Conservation (phyloP, 2,888 invertebrate species). For the Yponomeuta plumbellus region DNA sequence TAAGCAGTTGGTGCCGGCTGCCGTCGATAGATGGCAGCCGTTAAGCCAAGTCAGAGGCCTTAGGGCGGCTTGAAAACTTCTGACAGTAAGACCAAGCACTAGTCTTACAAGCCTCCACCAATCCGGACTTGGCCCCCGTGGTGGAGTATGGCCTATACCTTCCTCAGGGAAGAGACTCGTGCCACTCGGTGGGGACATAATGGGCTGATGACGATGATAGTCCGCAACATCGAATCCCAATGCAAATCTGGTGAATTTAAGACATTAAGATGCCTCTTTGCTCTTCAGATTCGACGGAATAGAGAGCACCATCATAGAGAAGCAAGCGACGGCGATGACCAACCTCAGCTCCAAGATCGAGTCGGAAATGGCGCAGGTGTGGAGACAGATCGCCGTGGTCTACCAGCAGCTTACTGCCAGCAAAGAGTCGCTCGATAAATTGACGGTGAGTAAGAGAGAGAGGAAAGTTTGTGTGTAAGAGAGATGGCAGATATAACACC, state of each 20-base stretch:
- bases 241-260: neutral
- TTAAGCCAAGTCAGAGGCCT: too few relatives aligned
- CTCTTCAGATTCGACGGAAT: constrained; percentile 79
- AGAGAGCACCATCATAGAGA: constrained; percentile 81
- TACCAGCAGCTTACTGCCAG: constrained; percentile 87
- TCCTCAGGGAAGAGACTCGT: too few relatives aligned
- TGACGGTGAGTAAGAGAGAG: constrained; percentile 57
- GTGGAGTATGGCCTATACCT: too few relatives aligned
- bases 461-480: neutral
- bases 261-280: neutral
- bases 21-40: too few relatives aligned
- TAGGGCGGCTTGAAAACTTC: too few relatives aligned
- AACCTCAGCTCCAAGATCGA: constrained; percentile 88
- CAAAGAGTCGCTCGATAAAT: constrained; percentile 83
- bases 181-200: too few relatives aligned
- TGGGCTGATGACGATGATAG: too few relatives aligned
- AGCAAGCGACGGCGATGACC: constrained; percentile 82
- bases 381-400: constrained; percentile 94
- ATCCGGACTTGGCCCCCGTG: too few relatives aligned
- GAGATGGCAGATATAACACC: neutral
- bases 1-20: too few relatives aligned
- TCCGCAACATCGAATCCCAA: too few relatives aligned
- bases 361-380: constrained; percentile 88
- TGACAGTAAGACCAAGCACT: too few relatives aligned
- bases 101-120: too few relatives aligned